A percentile compares a stretch with the other conserved stretches of the same genome.
phyloP scores from a whole-genome alignment of 2,888 invertebrate genomes.

The Napeogenes sylphis region DNA sequence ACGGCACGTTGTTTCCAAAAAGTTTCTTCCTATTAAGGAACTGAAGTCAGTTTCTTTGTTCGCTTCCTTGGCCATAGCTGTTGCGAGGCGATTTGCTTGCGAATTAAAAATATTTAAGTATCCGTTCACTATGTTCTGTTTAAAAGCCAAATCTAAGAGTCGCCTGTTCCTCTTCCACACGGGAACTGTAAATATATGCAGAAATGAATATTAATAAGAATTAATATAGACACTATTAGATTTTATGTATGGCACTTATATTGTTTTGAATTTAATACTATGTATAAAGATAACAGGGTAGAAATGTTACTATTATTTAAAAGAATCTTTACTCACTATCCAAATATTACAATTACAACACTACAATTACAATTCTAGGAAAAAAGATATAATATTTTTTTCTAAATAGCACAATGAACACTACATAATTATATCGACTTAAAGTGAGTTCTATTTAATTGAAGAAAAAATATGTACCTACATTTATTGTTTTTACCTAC shows the following conservation, averaged over 20 bases:
- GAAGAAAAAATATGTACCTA: too few species aligned
- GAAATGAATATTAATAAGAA: not conserved
- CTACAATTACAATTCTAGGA: too few species aligned
- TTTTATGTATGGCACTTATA: not conserved
- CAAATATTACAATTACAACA: too few species aligned
- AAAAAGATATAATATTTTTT: too few species aligned
- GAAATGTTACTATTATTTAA: too few species aligned
- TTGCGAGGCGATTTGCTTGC: conserved; percentile 16
- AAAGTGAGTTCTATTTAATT: too few species aligned
- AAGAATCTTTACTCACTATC: too few species aligned
- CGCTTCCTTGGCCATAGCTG: conserved; percentile 11
- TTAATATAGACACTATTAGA: not conserved
- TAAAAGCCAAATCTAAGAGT: conserved; percentile 23
- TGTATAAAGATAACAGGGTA: too few species aligned
- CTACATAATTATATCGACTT: too few species aligned
- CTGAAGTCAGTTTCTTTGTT: conserved; percentile 14
- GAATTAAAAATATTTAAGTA: conserved; percentile 21
- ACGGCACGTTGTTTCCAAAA: conserved; percentile 27
- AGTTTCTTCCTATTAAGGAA: conserved; percentile 12
- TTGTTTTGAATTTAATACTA: not conserved
- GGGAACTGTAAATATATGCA: conserved; percentile 7
- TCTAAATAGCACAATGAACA: too few species aligned
- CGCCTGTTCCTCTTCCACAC: conserved; percentile 25
- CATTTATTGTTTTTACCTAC: too few species aligned
- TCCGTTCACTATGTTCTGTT: conserved; percentile 17